Evolutionary conservation across 2,113 vertebrate species (phyloP).

Genomic region (Muntiacus reevesi): DNA sequence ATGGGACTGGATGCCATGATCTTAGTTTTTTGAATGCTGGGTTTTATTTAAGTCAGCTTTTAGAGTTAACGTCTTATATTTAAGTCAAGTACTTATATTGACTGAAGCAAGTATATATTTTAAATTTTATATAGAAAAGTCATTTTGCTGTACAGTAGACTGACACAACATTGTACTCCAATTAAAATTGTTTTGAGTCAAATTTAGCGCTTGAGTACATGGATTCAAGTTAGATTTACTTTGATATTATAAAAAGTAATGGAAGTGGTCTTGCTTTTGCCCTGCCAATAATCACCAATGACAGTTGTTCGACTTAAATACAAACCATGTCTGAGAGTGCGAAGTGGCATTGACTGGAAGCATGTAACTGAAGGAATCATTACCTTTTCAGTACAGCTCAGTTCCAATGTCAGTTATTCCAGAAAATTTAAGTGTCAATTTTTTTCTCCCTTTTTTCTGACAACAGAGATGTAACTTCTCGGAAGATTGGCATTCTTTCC

Average conservation of each 20-base stretch:
- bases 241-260: neutral
- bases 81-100: neutral
- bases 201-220: neutral
- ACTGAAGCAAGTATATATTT: neutral
- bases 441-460: neutral
- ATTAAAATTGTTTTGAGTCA: neutral
- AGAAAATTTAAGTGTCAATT: neutral
- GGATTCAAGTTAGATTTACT: neutral
- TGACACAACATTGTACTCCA: neutral
- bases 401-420: neutral
- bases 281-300: neutral
- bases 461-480: neutral
- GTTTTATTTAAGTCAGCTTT: neutral
- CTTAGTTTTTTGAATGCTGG: neutral
- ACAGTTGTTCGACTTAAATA: neutral
- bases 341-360: neutral
- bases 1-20: neutral
- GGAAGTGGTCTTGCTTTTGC: neutral
- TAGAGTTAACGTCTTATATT: neutral
- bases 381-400: neutral
- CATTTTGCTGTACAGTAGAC: neutral
- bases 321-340: neutral
- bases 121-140: neutral
- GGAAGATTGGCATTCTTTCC: neutral
- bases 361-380: neutral